Evolutionary conservation across 2,888 invertebrate genomes (phyloP).

Genomic region (Meteorus colon): DNA sequence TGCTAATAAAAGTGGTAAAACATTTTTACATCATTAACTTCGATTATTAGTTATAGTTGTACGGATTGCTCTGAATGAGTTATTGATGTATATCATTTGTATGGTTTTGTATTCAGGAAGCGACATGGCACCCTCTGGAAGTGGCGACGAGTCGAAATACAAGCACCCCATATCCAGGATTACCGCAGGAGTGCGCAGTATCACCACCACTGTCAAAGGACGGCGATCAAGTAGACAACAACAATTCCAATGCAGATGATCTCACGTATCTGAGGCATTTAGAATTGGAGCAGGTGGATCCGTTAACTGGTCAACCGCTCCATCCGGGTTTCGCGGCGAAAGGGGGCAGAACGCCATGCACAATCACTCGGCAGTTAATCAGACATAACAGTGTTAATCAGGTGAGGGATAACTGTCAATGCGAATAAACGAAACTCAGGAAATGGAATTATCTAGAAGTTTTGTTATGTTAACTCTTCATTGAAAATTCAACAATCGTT

Average conservation of each 20-base stretch:
- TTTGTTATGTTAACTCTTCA: too few species aligned
- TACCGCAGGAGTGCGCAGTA: slow-evolving; percentile 67
- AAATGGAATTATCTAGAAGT: too few species aligned
- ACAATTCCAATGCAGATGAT: slow-evolving; percentile 71
- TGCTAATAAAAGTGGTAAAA: slow-evolving; percentile 16
- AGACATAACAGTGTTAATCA: slow-evolving; percentile 66
- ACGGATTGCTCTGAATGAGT: background rate
- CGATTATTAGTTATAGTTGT: too few species aligned
- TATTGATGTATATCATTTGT: slow-evolving; percentile 9
- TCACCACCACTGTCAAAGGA: slow-evolving; percentile 68
- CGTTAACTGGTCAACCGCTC: slow-evolving; percentile 75
- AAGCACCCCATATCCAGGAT: slow-evolving; percentile 71
- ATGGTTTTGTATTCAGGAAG: slow-evolving; percentile 62
- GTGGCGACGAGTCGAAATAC: slow-evolving; percentile 69
- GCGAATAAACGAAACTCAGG: too few species aligned
- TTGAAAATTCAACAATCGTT: too few species aligned
- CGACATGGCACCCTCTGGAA: slow-evolving; percentile 73
- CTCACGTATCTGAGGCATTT: slow-evolving; percentile 78
- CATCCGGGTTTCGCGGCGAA: slow-evolving; percentile 75
- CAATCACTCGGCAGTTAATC: slow-evolving; percentile 81
- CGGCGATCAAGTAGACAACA: slow-evolving; percentile 65
- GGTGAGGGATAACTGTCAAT: slow-evolving; percentile 52
- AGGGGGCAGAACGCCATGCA: slow-evolving; percentile 88
- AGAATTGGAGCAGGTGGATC: slow-evolving; percentile 86
- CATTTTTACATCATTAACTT: background rate